phyloP scores from a whole-genome alignment of 2,888 invertebrate species.

The Himalopsyche kuldschensis region DNA sequence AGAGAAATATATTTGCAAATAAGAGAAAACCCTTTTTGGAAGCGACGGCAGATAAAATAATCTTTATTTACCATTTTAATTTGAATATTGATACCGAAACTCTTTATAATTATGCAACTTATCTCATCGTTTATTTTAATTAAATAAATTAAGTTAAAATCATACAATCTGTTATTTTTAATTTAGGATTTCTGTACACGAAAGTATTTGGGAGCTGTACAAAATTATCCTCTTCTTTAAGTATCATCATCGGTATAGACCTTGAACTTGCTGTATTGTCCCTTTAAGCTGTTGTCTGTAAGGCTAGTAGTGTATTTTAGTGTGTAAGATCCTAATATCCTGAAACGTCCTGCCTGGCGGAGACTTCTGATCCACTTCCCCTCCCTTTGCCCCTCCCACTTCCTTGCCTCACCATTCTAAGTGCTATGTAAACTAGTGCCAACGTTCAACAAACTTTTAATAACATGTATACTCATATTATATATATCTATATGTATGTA shows the following conservation, averaged over 20 bases:
- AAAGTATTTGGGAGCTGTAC: no score
- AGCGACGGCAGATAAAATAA: no score
- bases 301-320: background rate
- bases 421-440: conserved; percentile 30
- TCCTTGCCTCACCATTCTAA: conserved; percentile 20
- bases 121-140: no score
- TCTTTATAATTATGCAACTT: no score
- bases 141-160: no score
- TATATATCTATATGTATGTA: background rate
- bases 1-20: background rate
- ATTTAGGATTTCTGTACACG: no score
- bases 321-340: conserved; percentile 16
- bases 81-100: no score
- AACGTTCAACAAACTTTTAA: conserved; percentile 7
- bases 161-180: no score
- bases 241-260: background rate
- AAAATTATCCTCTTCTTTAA: background rate
- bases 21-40: no score
- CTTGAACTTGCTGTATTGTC: background rate
- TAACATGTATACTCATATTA: background rate
- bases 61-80: no score
- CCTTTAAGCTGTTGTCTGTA: background rate
- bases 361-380: conserved; percentile 36
- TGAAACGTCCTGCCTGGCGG: conserved; percentile 38
- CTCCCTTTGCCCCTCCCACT: conserved; percentile 4